These are phyloP conservation scores for Siphonodentalium dalli DNA, from an alignment of 2,888 invertebrate species.

Conservation along the genomic window DNA sequence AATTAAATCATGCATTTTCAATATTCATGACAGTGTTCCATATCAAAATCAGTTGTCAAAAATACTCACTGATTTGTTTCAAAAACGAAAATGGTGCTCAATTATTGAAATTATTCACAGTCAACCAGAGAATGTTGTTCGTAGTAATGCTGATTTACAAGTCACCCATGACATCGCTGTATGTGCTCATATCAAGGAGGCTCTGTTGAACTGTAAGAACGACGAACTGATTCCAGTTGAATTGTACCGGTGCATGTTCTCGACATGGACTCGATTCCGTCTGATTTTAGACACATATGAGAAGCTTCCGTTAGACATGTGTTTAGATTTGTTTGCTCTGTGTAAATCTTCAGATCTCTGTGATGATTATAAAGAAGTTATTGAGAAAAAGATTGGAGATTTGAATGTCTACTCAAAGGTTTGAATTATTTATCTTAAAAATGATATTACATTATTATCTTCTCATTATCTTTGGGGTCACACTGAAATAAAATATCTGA, in stretches of 20 bases:
- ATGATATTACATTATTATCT: too few species aligned
- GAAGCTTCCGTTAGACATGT: constrained; percentile 44
- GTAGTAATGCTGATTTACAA: constrained; percentile 35
- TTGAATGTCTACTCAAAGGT: constrained; percentile 49
- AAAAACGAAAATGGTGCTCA: constrained; percentile 45
- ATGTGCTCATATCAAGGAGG: constrained; percentile 37
- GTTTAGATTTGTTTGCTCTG: constrained; percentile 49
- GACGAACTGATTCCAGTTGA: too few species aligned
- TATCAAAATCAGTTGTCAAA: constrained; percentile 41
- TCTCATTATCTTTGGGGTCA: too few species aligned
- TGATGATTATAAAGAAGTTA: constrained; percentile 21
- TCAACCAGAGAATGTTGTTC: constrained; percentile 41
- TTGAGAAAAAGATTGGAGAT: constrained; percentile 38
- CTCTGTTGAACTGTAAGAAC: neutral
- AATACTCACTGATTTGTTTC: constrained; percentile 40
- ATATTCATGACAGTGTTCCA: constrained; percentile 44
- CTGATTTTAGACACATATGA: constrained; percentile 42
- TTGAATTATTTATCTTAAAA: constrained; percentile 10
- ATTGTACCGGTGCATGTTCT: constrained; percentile 31
- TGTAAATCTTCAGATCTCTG: constrained; percentile 34
- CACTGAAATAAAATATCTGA: too few species aligned
- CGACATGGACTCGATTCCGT: constrained; percentile 37
- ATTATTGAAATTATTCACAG: constrained; percentile 43
- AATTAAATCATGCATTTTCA: constrained; percentile 52
- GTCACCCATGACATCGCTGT: constrained; percentile 50